These are phyloP conservation scores for Cyprinella venusta DNA, from an alignment of 2,797 vertebrate genomes.

Conservation along the genomic window DNA sequence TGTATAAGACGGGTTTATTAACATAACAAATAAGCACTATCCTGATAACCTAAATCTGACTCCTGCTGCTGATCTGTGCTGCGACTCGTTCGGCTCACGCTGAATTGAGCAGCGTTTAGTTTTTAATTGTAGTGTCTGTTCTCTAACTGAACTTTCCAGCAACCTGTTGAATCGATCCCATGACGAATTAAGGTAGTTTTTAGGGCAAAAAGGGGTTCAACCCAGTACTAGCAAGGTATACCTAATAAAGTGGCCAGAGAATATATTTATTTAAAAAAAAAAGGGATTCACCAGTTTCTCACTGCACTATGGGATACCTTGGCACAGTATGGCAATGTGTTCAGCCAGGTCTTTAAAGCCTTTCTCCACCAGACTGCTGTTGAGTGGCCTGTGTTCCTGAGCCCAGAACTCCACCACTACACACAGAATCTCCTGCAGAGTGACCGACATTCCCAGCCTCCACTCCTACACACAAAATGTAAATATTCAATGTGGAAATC, in stretches of 20 bases:
- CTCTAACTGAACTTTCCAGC: too few relatives aligned
- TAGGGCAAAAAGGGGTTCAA: neutral
- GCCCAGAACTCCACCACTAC: constrained; percentile 90
- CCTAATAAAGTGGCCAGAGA: neutral
- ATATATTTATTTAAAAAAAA: neutral
- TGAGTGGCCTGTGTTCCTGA: constrained; percentile 82
- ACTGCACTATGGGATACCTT: constrained; percentile 76
- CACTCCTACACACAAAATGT: constrained; percentile 69
- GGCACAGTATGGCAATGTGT: constrained; percentile 83
- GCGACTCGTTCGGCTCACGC: too few relatives aligned
- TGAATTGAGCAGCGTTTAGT: too few relatives aligned
- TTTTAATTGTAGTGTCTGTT: too few relatives aligned
- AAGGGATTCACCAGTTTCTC: neutral
- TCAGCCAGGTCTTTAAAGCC: constrained; percentile 83
- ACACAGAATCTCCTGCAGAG: constrained; percentile 84
- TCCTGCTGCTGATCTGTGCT: too few relatives aligned
- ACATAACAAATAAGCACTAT: too few relatives aligned
- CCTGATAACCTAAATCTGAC: too few relatives aligned
- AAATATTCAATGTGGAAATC: neutral
- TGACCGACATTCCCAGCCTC: constrained; percentile 74
- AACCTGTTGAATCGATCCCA: neutral
- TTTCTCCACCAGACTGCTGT: constrained; percentile 81
- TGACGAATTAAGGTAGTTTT: neutral
- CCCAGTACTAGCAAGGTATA: neutral
- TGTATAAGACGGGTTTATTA: too few relatives aligned